These are phyloP conservation scores for Zootermopsis nevadensis DNA, from an alignment of 2,888 invertebrate genomes.

Conservation along the genomic window DNA sequence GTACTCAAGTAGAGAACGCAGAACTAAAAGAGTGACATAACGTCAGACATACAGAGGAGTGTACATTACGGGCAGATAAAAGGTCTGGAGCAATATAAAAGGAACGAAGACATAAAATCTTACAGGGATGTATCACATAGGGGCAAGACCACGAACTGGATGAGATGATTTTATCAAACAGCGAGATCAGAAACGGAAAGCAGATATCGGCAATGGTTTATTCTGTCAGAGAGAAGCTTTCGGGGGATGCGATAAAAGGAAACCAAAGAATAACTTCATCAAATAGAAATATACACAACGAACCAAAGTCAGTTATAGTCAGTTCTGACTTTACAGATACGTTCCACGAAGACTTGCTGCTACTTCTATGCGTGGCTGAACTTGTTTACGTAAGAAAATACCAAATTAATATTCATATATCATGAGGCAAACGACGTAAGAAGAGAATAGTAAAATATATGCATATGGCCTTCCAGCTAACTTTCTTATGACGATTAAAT, in stretches of 20 bases:
- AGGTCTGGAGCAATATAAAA: conserved; percentile 24
- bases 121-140: conserved; percentile 3
- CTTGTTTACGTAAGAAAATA: too few relatives aligned
- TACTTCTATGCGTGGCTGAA: too few relatives aligned
- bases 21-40: background rate
- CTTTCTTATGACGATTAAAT: too few relatives aligned
- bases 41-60: background rate
- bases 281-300: background rate
- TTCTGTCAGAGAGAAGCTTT: background rate
- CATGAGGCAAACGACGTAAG: too few relatives aligned
- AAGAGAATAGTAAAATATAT: too few relatives aligned
- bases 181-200: background rate
- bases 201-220: background rate
- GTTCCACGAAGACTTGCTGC: too few relatives aligned
- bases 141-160: background rate
- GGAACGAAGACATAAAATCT: conserved; percentile 25
- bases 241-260: background rate
- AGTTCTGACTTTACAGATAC: too few relatives aligned
- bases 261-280: background rate
- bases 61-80: conserved; percentile 29
- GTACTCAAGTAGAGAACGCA: background rate
- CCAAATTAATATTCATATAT: too few relatives aligned
- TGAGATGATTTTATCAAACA: background rate
- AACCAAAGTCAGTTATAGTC: too few relatives aligned
- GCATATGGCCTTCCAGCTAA: too few relatives aligned